Percentiles rank a stretch among this genome's conserved stretches.
phyloP scores from a whole-genome alignment of 2,888 invertebrate genomes.

The Sarcophaga caerulescens region DNA sequence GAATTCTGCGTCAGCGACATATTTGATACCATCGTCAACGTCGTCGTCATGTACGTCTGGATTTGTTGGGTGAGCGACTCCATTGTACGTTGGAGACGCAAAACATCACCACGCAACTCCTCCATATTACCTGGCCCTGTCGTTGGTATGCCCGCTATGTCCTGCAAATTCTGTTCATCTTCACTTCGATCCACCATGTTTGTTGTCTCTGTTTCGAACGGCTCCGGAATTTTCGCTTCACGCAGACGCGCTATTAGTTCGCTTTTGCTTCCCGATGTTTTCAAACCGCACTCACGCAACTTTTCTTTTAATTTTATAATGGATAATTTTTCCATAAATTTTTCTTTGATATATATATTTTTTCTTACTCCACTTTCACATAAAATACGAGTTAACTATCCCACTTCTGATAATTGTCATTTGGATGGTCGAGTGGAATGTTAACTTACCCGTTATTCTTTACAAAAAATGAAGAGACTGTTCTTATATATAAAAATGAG shows the following conservation, averaged over 20 bases:
- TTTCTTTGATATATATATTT: too few relatives aligned
- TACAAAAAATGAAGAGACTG: too few relatives aligned
- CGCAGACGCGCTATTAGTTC: conserved; percentile 12
- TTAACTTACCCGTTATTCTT: too few relatives aligned
- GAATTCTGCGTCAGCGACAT: conserved; percentile 22
- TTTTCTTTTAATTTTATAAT: conserved; percentile 24
- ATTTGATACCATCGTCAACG: conserved; percentile 8
- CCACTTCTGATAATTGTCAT: too few relatives aligned
- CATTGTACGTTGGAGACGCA: conserved; percentile 36
- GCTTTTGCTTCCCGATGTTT: conserved; percentile 28
- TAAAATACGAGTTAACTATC: too few relatives aligned
- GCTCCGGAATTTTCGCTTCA: neutral
- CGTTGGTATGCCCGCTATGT: too few relatives aligned
- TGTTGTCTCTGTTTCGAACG: neutral
- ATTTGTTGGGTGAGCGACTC: conserved; percentile 16
- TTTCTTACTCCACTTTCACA: too few relatives aligned
- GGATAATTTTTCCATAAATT: conserved; percentile 33
- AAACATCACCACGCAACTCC: conserved; percentile 24
- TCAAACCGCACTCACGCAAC: conserved; percentile 4
- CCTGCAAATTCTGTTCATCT: neutral
- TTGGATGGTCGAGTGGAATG: too few relatives aligned
- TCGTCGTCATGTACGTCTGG: conserved; percentile 16
- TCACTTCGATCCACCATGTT: neutral
- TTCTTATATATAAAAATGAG: too few relatives aligned
- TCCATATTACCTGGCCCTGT: conserved; percentile 10